Base-by-base conservation (phyloP, 2,888 invertebrate genomes). In the Drosophila paranaensis region DNA sequence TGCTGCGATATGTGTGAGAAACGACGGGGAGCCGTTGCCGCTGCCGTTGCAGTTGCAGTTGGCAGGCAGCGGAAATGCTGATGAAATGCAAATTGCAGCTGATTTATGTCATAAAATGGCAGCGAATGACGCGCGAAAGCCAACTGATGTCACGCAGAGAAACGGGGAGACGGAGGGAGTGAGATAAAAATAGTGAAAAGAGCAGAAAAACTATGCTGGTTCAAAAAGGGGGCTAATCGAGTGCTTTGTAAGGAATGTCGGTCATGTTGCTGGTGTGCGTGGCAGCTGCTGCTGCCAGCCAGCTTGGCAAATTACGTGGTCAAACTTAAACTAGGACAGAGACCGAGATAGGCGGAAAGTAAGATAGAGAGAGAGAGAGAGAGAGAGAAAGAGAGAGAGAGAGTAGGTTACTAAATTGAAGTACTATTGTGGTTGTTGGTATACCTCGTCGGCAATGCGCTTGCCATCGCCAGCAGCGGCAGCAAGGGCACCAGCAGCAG, bases 61-160 rank as follows among this genome's bases (percentile, higher is more conserved):
- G 69, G 30, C 60, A 42, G 56, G 39, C 55, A 51, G 33, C 53
- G 71, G 65, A 65, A 66, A 62, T 61, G 51, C 68, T 69, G 78
- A 71, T 78, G 67, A 81, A 81, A 81, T 82, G 80, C 71, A 81
- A 81, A 81, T 81, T 82, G 77, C 80, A 51, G 63, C 62, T 69
- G 80, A 79, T 81, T 82, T 76, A 82, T 79, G 76, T 69, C 76
- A 56, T 56, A 72, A 62, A 79, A 63, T 67, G 80, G 69, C 68
- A 68, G 64, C 48, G 62, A 73, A 45, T 45, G 45, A 25, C 43
- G 45, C 25, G 45, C 14, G 45, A 25, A 45, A 14, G 45, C 25
- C 45, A 45, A 25, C 45, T 45, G 45, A 45, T 45, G 57, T 69
- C 63, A 67, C 46, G 67, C 65, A 42, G 16, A 50, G 39, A 68